A percentile compares a stretch with the other conserved stretches of the same genome.
phyloP scores from a whole-genome alignment of 2,888 invertebrate species.

The Cremastobaeus sp. region DNA sequence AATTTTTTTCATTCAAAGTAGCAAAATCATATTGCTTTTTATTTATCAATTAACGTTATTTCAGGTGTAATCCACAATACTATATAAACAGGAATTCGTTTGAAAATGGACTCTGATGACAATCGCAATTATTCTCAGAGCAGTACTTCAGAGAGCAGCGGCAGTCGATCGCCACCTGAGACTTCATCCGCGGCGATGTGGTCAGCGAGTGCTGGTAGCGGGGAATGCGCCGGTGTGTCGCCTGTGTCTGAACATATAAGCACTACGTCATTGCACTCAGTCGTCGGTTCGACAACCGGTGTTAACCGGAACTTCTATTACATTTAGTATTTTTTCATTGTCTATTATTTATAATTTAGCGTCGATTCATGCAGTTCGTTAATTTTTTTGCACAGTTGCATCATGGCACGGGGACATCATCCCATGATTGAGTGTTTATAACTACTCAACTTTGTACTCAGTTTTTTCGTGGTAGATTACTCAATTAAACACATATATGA shows the following conservation, averaged over 20 bases:
- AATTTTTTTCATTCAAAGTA: too few species aligned
- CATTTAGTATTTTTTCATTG: too few species aligned
- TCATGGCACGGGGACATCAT: conserved; percentile 52
- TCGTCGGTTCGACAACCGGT: conserved; percentile 77
- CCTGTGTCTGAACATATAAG: conserved; percentile 65
- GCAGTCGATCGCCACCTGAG: conserved; percentile 81
- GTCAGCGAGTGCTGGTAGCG: conserved; percentile 68
- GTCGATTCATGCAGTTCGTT: conserved; percentile 54
- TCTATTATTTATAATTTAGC: too few species aligned
- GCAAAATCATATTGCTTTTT: too few species aligned
- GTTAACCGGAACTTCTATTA: conserved; percentile 69
- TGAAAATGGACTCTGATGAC: conserved; percentile 79
- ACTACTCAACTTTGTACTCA: conserved; percentile 48
- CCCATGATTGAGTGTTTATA: conserved; percentile 20
- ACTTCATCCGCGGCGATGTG: conserved; percentile 80
- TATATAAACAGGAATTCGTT: conserved; percentile 79
- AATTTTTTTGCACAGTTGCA: conserved; percentile 54
- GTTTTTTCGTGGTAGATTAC: conserved; percentile 34
- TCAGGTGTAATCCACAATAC: conserved; percentile 74
- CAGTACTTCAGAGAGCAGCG: conserved; percentile 79
- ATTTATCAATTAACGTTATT: conserved; percentile 11
- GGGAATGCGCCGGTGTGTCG: conserved; percentile 46
- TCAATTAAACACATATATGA: conserved; percentile 25
- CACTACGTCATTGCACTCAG: conserved; percentile 74
- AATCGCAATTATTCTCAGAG: conserved; percentile 79